phyloP scores from a whole-genome alignment of 2,113 vertebrate species.

The Embiotoca jacksoni region DNA sequence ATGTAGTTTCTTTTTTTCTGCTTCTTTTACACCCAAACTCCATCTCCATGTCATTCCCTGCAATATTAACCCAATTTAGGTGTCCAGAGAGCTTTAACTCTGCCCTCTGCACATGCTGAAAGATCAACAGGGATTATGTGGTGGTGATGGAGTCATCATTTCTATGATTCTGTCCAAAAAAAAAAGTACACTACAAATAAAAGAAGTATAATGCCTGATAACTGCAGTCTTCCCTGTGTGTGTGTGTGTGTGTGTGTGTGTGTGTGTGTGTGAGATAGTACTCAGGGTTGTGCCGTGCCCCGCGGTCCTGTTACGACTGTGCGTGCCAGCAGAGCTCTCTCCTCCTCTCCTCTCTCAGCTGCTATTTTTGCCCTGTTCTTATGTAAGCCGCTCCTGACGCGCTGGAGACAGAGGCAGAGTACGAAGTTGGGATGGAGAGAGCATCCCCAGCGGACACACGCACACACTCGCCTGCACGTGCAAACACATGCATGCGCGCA shows the following conservation, averaged over 20 bases:
- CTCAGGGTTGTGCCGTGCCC: slow-evolving; percentile 71
- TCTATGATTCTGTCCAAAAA: slow-evolving; percentile 30
- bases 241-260: slow-evolving; percentile 25
- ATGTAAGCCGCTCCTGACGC: slow-evolving; percentile 82
- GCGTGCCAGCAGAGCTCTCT: slow-evolving; percentile 80
- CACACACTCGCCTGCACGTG: slow-evolving; percentile 43
- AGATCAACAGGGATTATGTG: slow-evolving; percentile 24
- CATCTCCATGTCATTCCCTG: slow-evolving; percentile 6
- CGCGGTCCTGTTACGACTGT: slow-evolving; percentile 72
- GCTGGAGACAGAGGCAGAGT: slow-evolving; percentile 81
- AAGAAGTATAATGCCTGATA: slow-evolving; percentile 43
- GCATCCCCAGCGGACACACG: slow-evolving; percentile 72
- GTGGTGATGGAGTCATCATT: slow-evolving; percentile 24
- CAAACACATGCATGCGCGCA: slow-evolving; percentile 21
- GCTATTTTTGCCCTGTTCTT: slow-evolving; percentile 84
- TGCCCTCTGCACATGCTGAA: slow-evolving; percentile 3
- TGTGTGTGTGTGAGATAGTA: slow-evolving; percentile 54
- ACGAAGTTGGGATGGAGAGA: slow-evolving; percentile 72
- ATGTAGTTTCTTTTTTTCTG: slow-evolving; percentile 18
- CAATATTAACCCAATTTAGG: slow-evolving; percentile 13
- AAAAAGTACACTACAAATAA: slow-evolving; percentile 17
- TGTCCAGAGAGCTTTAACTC: slow-evolving; percentile 3
- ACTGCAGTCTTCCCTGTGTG: slow-evolving; percentile 48
- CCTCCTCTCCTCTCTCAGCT: slow-evolving; percentile 74
- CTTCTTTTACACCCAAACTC: slow-evolving; percentile 6